A percentile compares a stretch with the other conserved stretches of the same genome.
These are phyloP conservation scores for Periophthalmus magnuspinnatus DNA, from an alignment of 2,797 vertebrate genomes.

Conservation along the genomic window DNA sequence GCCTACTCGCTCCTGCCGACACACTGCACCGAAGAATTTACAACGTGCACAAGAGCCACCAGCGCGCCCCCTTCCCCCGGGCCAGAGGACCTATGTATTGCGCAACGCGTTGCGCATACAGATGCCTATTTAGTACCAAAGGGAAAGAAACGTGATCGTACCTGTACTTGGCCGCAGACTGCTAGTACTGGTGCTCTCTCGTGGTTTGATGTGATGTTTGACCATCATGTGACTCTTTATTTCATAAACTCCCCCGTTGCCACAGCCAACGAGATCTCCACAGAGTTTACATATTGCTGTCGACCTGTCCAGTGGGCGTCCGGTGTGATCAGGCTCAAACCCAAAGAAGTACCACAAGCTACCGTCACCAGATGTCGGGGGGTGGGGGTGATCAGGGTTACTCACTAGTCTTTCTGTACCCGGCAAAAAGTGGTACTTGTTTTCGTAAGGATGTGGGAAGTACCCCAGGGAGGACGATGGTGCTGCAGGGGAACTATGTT, in stretches of 20 bases:
- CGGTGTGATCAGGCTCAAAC: constrained; percentile 70
- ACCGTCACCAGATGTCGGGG: constrained; percentile 28
- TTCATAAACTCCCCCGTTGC: constrained; percentile 62
- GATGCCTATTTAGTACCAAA: too few relatives aligned
- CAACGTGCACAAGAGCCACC: too few relatives aligned
- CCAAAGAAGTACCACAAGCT: constrained; percentile 79
- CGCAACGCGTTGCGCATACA: too few relatives aligned
- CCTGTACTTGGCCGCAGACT: background rate
- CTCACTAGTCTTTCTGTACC: constrained; percentile 67
- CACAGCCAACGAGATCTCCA: constrained; percentile 67
- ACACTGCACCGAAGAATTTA: too few relatives aligned
- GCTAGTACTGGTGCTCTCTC: constrained; percentile 45
- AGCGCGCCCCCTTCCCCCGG: too few relatives aligned
- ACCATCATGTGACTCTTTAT: constrained; percentile 71
- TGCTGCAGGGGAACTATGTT: constrained; percentile 29
- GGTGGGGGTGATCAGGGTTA: constrained; percentile 36
- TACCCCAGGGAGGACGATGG: constrained; percentile 31
- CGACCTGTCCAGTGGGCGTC: constrained; percentile 72
- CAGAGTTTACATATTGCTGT: constrained; percentile 78
- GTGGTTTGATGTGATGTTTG: constrained; percentile 73
- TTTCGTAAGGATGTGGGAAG: constrained; percentile 31
- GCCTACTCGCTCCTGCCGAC: too few relatives aligned
- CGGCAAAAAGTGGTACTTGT: constrained; percentile 60
- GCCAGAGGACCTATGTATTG: too few relatives aligned
- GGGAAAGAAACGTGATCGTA: background rate